phyloP scores from a whole-genome alignment of 2,113 vertebrate species.

The Protobothrops mucrosquamatus region DNA sequence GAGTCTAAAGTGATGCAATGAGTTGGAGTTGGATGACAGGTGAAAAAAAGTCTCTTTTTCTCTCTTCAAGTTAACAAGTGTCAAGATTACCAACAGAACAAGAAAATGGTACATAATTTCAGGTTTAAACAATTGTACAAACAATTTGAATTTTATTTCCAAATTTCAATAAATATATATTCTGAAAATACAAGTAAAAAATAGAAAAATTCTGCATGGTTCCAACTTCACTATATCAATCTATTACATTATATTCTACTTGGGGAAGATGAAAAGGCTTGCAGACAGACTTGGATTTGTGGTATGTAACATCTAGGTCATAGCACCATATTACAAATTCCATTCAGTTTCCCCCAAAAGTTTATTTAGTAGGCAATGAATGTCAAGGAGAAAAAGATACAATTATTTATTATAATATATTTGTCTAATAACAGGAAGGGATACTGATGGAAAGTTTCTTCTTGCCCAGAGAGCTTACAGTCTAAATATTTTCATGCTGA shows the following conservation, averaged over 20 bases:
- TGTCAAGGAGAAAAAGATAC: background rate
- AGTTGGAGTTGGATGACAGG: background rate
- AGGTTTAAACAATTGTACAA: background rate
- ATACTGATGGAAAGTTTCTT: background rate
- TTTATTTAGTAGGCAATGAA: background rate
- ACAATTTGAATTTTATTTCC: background rate
- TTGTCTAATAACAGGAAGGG: background rate
- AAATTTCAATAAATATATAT: background rate
- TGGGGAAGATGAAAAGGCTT: background rate
- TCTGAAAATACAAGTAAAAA: background rate
- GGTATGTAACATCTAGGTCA: background rate
- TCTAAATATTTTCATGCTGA: background rate
- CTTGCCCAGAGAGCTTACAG: slow-evolving; percentile 4
- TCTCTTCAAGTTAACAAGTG: background rate
- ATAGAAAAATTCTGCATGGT: background rate
- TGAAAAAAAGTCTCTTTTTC: background rate
- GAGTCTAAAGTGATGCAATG: background rate
- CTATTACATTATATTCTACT: background rate
- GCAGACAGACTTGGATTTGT: background rate
- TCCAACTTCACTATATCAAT: background rate
- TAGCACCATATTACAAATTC: background rate
- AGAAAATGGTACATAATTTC: background rate
- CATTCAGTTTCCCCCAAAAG: background rate
- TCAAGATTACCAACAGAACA: background rate
- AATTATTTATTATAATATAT: background rate